Conservation (phyloP, 2,888 invertebrate species). For the Terebella lapidaria region DNA sequence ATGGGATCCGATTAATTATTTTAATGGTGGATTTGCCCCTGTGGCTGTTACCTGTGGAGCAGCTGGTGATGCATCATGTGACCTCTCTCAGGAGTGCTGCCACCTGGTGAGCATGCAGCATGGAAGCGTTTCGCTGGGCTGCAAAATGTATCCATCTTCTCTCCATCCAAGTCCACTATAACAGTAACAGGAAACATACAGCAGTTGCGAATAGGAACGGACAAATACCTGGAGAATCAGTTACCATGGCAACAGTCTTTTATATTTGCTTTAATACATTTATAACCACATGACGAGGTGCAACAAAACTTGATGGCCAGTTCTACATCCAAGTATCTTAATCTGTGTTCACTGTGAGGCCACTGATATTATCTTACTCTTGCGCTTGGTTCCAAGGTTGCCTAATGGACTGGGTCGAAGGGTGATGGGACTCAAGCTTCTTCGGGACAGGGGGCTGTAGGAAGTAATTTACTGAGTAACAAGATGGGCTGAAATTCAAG, state of each 20-base stretch:
- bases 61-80: not conserved
- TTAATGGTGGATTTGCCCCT: no score
- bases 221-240: no score
- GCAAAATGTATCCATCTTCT: conserved; percentile 33
- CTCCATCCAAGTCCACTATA: conserved; percentile 39
- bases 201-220: no score
- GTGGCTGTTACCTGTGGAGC: not conserved
- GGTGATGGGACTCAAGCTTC: conserved; percentile 81
- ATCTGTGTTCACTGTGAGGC: no score
- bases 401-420: conserved; percentile 20
- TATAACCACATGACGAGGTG: not conserved
- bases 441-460: conserved; percentile 53
- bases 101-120: conserved; percentile 19
- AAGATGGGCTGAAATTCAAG: no score
- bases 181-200: not conserved
- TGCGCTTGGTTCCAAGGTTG: not conserved
- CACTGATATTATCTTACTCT: no score
- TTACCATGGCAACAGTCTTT: no score
- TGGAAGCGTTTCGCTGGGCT: conserved; percentile 43
- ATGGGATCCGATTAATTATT: no score
- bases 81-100: not conserved
- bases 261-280: no score
- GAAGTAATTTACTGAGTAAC: no score
- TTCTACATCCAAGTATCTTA: no score
- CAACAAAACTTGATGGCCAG: no score